A percentile compares a stretch with the other conserved stretches of the same genome.
These are phyloP conservation scores for Falco punctatus DNA, from an alignment of 2,113 vertebrate genomes.

Conservation along the genomic window DNA sequence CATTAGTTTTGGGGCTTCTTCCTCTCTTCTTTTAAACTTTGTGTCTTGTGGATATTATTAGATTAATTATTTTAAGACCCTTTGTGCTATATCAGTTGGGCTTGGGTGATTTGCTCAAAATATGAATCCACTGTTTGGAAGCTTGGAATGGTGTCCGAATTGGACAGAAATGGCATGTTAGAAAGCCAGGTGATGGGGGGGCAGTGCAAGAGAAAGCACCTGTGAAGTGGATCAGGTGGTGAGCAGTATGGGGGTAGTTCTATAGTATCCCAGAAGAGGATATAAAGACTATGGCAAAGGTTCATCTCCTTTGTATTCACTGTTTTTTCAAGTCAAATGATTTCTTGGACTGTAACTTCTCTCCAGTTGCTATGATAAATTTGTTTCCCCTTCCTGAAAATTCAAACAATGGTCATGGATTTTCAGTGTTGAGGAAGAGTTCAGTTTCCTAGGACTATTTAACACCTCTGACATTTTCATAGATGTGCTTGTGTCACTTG, in stretches of 20 bases:
- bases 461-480: not conserved
- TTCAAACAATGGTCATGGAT: fast-evolving
- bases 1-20: fast-evolving
- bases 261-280: not conserved
- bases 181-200: not conserved
- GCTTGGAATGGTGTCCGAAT: not conserved
- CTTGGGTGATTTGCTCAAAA: not conserved
- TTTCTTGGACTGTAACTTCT: not conserved
- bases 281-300: not conserved
- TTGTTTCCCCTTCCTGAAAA: not conserved
- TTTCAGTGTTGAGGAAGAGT: not conserved
- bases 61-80: not conserved
- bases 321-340: not conserved
- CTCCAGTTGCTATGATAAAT: not conserved
- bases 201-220: not conserved
- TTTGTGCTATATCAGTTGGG: not conserved
- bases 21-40: not conserved
- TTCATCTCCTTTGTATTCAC: not conserved
- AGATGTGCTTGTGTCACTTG: not conserved
- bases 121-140: not conserved
- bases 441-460: not conserved
- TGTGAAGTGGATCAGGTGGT: not conserved
- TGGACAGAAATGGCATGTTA: fast-evolving
- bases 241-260: not conserved
- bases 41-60: not conserved